Conservation (phyloP, 2,797 vertebrate species). For the Bufotes viridis region DNA sequence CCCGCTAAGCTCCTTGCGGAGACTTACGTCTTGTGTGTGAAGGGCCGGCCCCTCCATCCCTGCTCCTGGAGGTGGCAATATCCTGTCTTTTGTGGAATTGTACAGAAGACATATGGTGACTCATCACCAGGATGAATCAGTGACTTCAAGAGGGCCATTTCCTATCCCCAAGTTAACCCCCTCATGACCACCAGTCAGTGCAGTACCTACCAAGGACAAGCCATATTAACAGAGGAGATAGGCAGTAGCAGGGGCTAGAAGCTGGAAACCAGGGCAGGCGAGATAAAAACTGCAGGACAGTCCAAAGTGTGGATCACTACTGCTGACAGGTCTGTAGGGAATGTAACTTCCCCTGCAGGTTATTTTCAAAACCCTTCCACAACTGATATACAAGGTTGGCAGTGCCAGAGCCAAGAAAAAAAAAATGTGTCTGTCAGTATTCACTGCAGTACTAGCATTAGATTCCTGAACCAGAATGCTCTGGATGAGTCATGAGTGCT, state of each 20-base stretch:
- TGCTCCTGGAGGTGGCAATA: neutral
- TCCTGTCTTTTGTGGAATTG: conserved; percentile 33
- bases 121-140: conserved; percentile 34
- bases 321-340: too few species aligned
- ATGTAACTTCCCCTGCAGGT: too few species aligned
- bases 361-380: too few species aligned
- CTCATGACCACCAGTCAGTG: neutral
- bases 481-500: neutral
- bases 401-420: too few species aligned
- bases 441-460: neutral
- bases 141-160: conserved; percentile 17
- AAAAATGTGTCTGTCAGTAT: neutral
- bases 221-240: too few species aligned
- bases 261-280: too few species aligned
- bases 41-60: conserved; percentile 10
- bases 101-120: conserved; percentile 9
- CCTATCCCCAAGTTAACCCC: conserved; percentile 10
- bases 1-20: conserved; percentile 43
- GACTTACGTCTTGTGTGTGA: conserved; percentile 37
- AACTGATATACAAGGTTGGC: too few species aligned
- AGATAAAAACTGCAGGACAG: too few species aligned
- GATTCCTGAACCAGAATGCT: neutral
- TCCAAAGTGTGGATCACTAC: too few species aligned
- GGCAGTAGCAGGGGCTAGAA: too few species aligned
- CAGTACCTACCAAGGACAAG: too few species aligned